These are phyloP conservation scores for Oryzias javanicus DNA, from an alignment of 2,113 vertebrate genomes.

Conservation along the genomic window DNA sequence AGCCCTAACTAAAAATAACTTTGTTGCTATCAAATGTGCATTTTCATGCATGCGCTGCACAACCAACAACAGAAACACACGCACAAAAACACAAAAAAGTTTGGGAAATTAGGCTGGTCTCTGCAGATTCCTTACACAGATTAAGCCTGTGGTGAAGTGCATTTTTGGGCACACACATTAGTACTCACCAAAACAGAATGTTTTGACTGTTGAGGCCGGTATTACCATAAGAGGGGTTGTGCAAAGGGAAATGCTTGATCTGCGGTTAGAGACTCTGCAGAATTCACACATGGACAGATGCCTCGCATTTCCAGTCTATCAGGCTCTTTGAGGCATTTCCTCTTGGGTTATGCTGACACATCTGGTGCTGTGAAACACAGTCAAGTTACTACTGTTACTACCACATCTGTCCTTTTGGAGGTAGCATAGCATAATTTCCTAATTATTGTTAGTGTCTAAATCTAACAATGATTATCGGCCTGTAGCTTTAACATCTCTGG, in stretches of 20 bases:
- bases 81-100: conserved; percentile 5
- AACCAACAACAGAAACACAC: background rate
- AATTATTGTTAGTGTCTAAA: background rate
- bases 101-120: background rate
- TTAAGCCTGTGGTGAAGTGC: conserved; percentile 6
- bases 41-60: background rate
- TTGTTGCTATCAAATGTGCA: conserved; percentile 28
- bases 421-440: conserved; percentile 9
- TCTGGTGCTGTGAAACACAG: conserved; percentile 49
- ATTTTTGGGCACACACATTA: background rate
- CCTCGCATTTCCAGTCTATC: conserved; percentile 5
- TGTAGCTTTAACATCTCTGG: no score
- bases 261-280: conserved; percentile 13
- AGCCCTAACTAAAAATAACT: conserved; percentile 69
- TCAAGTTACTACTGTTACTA: conserved; percentile 16
- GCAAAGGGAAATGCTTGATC: conserved; percentile 18
- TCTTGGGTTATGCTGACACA: conserved; percentile 32
- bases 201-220: conserved; percentile 7
- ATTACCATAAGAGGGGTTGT: conserved; percentile 33
- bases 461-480: no score
- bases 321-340: conserved; percentile 45
- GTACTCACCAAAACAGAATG: background rate
- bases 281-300: background rate
- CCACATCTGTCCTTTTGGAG: conserved; percentile 24
- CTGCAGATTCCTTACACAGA: background rate